phyloP scores from a whole-genome alignment of 2,888 invertebrate genomes.

The Dicyrtoma fusca region DNA sequence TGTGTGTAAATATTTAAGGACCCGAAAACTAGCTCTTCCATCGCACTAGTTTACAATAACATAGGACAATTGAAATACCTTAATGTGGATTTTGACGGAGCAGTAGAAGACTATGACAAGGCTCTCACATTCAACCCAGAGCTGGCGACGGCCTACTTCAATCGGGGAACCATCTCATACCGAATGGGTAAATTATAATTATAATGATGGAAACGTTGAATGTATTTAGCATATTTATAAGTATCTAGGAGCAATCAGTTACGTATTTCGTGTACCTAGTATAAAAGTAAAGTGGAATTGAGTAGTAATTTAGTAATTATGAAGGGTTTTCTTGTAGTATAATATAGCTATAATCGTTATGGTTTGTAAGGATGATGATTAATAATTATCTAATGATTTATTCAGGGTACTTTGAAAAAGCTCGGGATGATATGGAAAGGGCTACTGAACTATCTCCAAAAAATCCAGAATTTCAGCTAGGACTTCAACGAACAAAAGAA shows the following conservation, averaged over 20 bases:
- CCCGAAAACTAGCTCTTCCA: neutral
- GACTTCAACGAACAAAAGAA: conserved; percentile 38
- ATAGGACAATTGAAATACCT: conserved; percentile 59
- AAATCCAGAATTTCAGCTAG: conserved; percentile 55
- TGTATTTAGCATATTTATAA: too few species aligned
- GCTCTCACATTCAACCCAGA: conserved; percentile 57
- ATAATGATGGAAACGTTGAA: too few species aligned
- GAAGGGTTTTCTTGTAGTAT: neutral
- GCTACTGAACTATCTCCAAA: conserved; percentile 54
- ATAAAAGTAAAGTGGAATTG: neutral
- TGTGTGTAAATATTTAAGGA: too few species aligned
- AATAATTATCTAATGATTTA: too few species aligned
- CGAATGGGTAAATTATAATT: conserved; percentile 60
- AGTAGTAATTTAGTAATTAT: neutral
- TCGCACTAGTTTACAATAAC: conserved; percentile 58
- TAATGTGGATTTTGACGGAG: conserved; percentile 60
- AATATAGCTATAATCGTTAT: neutral
- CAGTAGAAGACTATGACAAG: conserved; percentile 59
- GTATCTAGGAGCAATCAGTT: too few species aligned
- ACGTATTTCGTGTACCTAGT: too few species aligned
- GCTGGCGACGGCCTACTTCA: conserved; percentile 59
- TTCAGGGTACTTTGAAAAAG: conserved; percentile 56
- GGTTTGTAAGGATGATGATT: neutral
- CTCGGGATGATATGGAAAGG: conserved; percentile 54
- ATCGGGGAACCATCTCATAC: conserved; percentile 60